phyloP scores from a whole-genome alignment of 2,888 invertebrate species.

The Cantharis rustica region DNA sequence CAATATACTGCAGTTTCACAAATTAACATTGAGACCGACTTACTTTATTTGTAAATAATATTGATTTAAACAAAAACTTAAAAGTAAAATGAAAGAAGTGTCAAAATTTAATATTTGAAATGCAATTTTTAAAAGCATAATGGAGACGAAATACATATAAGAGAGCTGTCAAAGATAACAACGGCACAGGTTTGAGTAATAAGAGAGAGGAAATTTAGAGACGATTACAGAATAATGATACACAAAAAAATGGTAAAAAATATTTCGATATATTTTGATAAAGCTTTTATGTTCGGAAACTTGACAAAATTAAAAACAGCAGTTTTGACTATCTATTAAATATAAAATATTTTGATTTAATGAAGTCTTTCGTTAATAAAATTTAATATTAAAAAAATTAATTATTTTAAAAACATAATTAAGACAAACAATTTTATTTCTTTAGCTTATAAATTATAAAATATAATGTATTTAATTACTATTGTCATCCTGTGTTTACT shows the following conservation, averaged over 20 bases:
- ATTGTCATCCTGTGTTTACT: too few species aligned
- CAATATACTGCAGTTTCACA: background rate
- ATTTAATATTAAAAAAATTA: background rate
- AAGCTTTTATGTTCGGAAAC: background rate
- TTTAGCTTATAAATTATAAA: too few species aligned
- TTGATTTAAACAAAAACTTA: background rate
- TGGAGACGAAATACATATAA: background rate
- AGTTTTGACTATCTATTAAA: background rate
- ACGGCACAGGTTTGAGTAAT: background rate
- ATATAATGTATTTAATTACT: too few species aligned
- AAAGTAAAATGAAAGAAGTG: background rate
- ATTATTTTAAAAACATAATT: too few species aligned
- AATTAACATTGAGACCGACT: background rate
- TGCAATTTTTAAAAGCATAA: background rate
- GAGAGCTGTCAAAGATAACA: background rate
- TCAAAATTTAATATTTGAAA: background rate
- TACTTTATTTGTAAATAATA: background rate
- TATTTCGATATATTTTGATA: background rate
- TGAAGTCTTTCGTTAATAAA: background rate
- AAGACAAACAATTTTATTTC: too few species aligned
- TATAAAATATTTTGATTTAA: background rate
- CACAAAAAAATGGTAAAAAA: background rate
- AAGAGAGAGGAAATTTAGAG: background rate
- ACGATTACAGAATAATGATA: background rate
- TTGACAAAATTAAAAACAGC: background rate